These are phyloP conservation scores for Physocephala rufipes DNA, from an alignment of 2,888 invertebrate species.

Conservation along the genomic window DNA sequence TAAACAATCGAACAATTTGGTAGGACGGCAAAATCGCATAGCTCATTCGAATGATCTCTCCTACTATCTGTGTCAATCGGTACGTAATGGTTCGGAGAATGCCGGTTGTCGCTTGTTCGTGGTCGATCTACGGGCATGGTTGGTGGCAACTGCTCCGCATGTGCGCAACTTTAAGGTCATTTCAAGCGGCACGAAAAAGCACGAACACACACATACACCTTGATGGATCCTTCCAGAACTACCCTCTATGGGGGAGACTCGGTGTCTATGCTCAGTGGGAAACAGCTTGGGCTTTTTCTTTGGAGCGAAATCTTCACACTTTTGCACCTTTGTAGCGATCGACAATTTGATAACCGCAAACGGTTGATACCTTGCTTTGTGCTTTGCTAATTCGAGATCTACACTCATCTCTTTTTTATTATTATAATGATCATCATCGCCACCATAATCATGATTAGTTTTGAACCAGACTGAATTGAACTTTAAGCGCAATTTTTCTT, in stretches of 20 bases:
- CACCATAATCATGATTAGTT: no score
- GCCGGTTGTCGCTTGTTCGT: conserved; percentile 2
- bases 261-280: no score
- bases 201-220: not conserved
- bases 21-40: conserved; percentile 28
- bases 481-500: not conserved
- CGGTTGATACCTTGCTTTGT: not conserved
- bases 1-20: conserved; percentile 44
- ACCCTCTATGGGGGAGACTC: not conserved
- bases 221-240: no score
- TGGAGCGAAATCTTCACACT: conserved; percentile 17
- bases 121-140: not conserved
- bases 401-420: not conserved
- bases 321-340: not conserved
- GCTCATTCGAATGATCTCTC: conserved; percentile 22
- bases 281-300: not conserved
- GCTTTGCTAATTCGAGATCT: not conserved
- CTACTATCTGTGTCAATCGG: conserved; percentile 15
- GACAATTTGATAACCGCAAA: not conserved
- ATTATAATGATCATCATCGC: no score
- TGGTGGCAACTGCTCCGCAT: conserved; percentile 10
- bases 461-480: no score
- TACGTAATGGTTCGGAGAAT: conserved; percentile 10
- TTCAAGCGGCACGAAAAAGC: not conserved
- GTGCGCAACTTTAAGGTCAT: conserved; percentile 26